Percentiles rank a stretch among this genome's conserved stretches.
These are phyloP conservation scores for Eremophila alpestris DNA, from an alignment of 2,797 vertebrate genomes.

Conservation along the genomic window DNA sequence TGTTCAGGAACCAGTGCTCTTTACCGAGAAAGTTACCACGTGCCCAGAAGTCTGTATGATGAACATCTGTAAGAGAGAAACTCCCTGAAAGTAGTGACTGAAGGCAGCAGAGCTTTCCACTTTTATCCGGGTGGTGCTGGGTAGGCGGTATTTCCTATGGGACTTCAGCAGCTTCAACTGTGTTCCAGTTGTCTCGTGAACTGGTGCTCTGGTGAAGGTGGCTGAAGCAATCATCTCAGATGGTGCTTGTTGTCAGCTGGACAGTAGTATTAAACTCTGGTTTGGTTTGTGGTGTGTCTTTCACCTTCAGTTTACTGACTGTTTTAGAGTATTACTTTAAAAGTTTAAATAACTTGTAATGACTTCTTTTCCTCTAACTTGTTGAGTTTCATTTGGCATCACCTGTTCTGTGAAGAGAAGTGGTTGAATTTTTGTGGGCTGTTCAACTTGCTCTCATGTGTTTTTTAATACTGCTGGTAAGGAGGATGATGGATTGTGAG, in stretches of 20 bases:
- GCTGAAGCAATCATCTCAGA: background rate
- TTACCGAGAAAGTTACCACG: background rate
- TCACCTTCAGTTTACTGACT: background rate
- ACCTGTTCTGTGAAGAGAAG: background rate
- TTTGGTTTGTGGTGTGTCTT: background rate
- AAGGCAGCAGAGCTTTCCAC: background rate
- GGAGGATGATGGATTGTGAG: background rate
- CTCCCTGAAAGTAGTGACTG: background rate
- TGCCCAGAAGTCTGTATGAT: background rate
- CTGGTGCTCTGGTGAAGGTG: background rate
- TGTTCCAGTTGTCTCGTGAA: background rate
- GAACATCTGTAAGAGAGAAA: background rate
- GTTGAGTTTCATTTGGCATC: background rate
- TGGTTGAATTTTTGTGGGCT: background rate
- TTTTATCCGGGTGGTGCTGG: background rate
- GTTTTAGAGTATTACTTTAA: background rate
- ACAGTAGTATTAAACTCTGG: background rate
- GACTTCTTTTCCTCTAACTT: background rate
- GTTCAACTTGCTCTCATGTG: background rate
- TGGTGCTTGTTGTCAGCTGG: background rate
- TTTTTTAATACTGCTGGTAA: background rate
- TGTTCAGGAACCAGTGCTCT: background rate
- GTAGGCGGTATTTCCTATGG: background rate
- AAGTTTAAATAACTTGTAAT: background rate
- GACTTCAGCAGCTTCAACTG: background rate